Evolutionary conservation across 2,888 invertebrate genomes (phyloP), one percentile per base, ranked within the genome.

Genomic region (Chloroclysta siterata): DNA sequence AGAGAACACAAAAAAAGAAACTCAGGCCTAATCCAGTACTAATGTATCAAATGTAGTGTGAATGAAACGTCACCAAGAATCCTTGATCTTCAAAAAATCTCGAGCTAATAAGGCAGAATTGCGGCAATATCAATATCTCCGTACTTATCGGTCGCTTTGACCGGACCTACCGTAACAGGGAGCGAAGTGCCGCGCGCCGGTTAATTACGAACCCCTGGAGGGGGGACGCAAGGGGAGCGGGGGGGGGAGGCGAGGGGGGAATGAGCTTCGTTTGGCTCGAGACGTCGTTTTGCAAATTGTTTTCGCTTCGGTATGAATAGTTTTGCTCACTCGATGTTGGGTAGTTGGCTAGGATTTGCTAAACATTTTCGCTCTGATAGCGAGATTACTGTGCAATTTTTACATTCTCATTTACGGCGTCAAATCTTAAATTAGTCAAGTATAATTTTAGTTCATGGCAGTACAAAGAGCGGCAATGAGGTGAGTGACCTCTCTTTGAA

Each of bases 81-180:
- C 46, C 17, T 17, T 46, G 46, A 58, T 47, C 29, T 33, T 7
- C 14, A 50, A 33, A 33, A n/a, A 14, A n/a, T 14, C 50, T 50
- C 29, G n/a, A 39, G 51, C 46, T 39, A 56, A 52, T 61, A 48
- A 17, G 39, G 13, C 41, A 53, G 63, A 67, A 64, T 63, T 46
- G 55, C 60, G 42, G 44, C 58, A 66, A 67, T 68, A 67, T 67
- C 69, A 64, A 69, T 69, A 48, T 64, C 66, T 60, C 46, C 55
- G 62, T 60, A 63, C 50, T 60, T 50, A 60, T 60, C 54, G 56
- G 56, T 55, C 54, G 51, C 54, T 50, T 42, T 36, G 48, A 62
- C 68, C 62, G 60, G 70, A 68, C 72, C 57, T 70, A 69, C 72
- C 55, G 63, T 70, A 70, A 72, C 70, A 41, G 69, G 65, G 55